Evolutionary conservation across 1,140 invertebrate genomes (phyloP).

Genomic region (Metaphire vulgaris): DNA sequence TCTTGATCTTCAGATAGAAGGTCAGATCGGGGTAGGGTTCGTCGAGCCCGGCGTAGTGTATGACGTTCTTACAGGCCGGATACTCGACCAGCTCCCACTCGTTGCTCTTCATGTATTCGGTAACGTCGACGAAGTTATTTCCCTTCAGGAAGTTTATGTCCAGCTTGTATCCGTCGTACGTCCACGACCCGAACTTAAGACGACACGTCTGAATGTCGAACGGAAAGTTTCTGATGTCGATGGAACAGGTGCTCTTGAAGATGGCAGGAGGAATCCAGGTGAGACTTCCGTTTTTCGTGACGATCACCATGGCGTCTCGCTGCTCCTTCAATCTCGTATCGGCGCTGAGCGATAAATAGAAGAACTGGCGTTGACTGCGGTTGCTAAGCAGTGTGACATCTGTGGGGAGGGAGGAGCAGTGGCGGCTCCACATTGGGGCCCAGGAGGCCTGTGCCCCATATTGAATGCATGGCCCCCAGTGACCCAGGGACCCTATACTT

Average conservation of each 20-base stretch:
- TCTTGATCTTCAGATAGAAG: slow-evolving; percentile 43
- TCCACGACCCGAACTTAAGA: slow-evolving; percentile 53
- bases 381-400: too few relatives aligned
- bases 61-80: slow-evolving; percentile 41
- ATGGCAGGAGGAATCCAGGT: slow-evolving; percentile 96
- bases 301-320: slow-evolving; percentile 44
- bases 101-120: slow-evolving; percentile 50
- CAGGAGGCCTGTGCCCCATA: too few relatives aligned
- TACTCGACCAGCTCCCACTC: slow-evolving; percentile 50
- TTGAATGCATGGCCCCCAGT: too few relatives aligned
- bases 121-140: slow-evolving; percentile 42
- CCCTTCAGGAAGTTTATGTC: slow-evolving; percentile 44
- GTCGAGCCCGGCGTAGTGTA: slow-evolving; percentile 49
- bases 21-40: slow-evolving; percentile 52
- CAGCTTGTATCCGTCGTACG: slow-evolving; percentile 49
- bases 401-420: too few relatives aligned
- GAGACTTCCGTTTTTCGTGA: slow-evolving; percentile 81
- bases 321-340: slow-evolving; percentile 49
- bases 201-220: slow-evolving; percentile 50
- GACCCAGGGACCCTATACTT: too few relatives aligned
- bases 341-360: too few relatives aligned
- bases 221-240: slow-evolving; percentile 58
- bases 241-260: slow-evolving; percentile 87
- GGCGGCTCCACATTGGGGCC: too few relatives aligned
- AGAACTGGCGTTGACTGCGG: too few relatives aligned